Evolutionary conservation across 2,888 invertebrate genomes (phyloP).

Genomic region (Megaustenia siamemsis): DNA sequence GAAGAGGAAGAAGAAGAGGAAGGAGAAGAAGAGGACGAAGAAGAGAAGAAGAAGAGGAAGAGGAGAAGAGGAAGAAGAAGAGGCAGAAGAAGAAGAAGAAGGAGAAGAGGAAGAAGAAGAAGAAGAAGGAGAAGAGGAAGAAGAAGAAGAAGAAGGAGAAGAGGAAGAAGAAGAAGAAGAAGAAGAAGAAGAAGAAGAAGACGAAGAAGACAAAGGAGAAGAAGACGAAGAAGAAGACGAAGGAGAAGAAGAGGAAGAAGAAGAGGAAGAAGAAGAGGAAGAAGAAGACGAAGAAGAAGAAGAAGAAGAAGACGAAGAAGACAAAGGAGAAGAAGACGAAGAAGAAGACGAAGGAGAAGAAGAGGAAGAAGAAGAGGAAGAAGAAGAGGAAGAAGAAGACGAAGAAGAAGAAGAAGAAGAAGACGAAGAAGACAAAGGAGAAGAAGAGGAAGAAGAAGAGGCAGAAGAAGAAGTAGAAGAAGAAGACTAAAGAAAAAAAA

Average conservation of each 20-base stretch:
- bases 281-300: not conserved
- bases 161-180: not conserved
- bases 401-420: not conserved
- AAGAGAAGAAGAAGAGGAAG: not conserved
- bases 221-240: not conserved
- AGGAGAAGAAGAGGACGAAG: not conserved
- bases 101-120: not conserved
- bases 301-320: not conserved
- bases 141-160: not conserved
- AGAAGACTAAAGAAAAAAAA: not conserved
- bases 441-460: not conserved
- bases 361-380: not conserved
- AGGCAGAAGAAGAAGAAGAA: not conserved
- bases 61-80: not conserved
- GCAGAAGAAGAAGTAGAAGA: not conserved
- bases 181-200: not conserved
- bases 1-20: not conserved
- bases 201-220: not conserved
- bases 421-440: not conserved
- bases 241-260: too few species aligned
- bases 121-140: not conserved
- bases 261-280: not conserved
- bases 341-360: not conserved
- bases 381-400: not conserved
- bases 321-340: not conserved